A percentile compares a stretch with the other conserved stretches of the same genome.
Evolutionary conservation across 53 echinoderm and acorn worm species (phyloP).

Genomic region (Echinarachnius parma): DNA sequence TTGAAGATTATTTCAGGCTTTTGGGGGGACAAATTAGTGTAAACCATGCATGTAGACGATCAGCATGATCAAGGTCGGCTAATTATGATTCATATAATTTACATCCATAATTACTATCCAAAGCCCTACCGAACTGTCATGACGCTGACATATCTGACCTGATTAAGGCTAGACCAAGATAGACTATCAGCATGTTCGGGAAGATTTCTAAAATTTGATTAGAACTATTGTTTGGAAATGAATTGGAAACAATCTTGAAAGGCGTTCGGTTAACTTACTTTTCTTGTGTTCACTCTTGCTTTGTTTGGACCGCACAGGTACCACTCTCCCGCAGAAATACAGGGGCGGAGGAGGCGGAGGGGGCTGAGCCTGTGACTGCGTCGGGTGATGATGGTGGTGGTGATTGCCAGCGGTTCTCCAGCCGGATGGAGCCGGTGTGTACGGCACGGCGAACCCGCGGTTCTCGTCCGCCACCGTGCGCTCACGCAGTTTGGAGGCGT

Average conservation of each 20-base stretch:
- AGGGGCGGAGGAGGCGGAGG: slow-evolving; percentile 41
- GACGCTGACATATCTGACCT: no score
- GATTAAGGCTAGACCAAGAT: no score
- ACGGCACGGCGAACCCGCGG: slow-evolving; percentile 29
- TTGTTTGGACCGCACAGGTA: slow-evolving; percentile 29
- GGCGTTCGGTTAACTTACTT: slow-evolving; percentile 19
- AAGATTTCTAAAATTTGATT: background rate
- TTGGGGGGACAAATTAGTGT: no score
- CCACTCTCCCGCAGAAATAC: slow-evolving; percentile 40
- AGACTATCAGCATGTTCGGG: no score
- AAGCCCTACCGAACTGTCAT: no score
- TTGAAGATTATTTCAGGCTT: no score
- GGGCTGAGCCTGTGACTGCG: slow-evolving; percentile 3
- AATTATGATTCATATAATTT: no score
- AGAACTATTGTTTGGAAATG: background rate
- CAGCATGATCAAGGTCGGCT: no score
- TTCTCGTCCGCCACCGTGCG: slow-evolving; percentile 25
- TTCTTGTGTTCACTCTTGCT: slow-evolving; percentile 41
- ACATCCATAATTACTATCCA: no score
- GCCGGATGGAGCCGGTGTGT: slow-evolving; percentile 23
- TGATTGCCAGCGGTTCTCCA: slow-evolving; percentile 29
- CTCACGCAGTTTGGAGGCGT: slow-evolving; percentile 42
- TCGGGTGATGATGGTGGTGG: slow-evolving; percentile 20
- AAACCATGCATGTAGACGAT: no score
- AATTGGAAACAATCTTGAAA: background rate